Evolutionary conservation across 2,888 invertebrate genomes (phyloP).

Genomic region (Cantharis flavilabris): DNA sequence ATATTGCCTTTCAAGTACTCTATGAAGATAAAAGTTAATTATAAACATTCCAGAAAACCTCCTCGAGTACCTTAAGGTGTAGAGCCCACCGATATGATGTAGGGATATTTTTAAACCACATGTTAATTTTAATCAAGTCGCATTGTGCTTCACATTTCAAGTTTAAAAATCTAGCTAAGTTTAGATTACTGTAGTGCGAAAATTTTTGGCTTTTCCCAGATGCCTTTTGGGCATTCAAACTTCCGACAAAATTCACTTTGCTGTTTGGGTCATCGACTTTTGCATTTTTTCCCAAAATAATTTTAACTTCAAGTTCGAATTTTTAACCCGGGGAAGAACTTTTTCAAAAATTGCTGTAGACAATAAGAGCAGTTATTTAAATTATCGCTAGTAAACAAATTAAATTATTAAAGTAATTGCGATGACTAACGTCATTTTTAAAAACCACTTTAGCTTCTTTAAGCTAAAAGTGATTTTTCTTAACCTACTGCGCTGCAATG

Average conservation of each 20-base stretch:
- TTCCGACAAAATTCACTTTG: too few species aligned
- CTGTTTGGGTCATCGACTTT: too few species aligned
- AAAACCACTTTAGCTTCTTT: background rate
- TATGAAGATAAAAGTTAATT: background rate
- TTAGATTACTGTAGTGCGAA: background rate
- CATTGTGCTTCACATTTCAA: background rate
- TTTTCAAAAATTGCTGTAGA: background rate
- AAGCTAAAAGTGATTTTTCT: background rate
- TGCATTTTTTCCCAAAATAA: background rate
- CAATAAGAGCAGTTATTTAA: background rate
- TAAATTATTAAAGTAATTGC: background rate
- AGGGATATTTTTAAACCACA: background rate
- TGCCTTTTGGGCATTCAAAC: too few species aligned
- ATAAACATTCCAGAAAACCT: background rate
- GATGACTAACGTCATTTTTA: background rate
- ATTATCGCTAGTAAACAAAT: background rate
- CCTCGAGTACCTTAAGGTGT: background rate
- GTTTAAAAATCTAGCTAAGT: background rate
- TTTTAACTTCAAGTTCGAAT: too few species aligned
- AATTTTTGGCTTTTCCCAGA: background rate
- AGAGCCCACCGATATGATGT: background rate
- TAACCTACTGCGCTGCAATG: background rate
- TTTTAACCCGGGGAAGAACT: too few species aligned
- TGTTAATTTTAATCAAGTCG: background rate
- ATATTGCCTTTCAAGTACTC: background rate